Conservation (phyloP, 2,797 vertebrate species). For the Pseudochirops cupreus region DNA sequence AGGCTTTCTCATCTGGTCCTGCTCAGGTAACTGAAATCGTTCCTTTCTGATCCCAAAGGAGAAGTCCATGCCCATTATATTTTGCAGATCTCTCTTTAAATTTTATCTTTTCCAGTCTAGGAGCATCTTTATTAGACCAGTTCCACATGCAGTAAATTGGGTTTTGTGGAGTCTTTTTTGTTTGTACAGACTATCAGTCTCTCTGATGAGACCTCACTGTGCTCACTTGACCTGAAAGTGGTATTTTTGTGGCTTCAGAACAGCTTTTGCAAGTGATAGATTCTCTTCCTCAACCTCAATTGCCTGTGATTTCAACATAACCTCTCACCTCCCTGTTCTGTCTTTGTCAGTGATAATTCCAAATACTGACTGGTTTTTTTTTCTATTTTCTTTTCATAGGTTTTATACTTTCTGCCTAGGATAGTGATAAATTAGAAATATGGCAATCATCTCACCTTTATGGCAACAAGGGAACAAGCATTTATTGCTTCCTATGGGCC, state of each 20-base stretch:
- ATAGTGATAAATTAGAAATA: conserved; percentile 13
- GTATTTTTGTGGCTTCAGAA: neutral
- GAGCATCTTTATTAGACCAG: conserved; percentile 34
- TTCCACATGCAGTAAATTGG: neutral
- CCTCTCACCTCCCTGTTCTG: neutral
- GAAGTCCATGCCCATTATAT: conserved; percentile 5
- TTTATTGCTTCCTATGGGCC: neutral
- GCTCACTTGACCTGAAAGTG: conserved; percentile 36
- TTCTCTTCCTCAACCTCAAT: neutral
- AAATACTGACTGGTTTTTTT: conserved; percentile 1
- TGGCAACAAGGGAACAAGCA: neutral
- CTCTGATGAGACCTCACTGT: conserved; percentile 30
- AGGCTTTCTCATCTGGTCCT: conserved; percentile 28
- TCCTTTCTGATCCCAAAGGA: conserved; percentile 27
- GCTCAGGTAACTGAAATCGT: conserved; percentile 19
- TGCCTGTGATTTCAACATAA: neutral
- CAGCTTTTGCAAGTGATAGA: neutral
- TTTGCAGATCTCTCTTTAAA: conserved; percentile 41
- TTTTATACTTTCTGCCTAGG: neutral
- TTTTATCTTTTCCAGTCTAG: conserved; percentile 34
- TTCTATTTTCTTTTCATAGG: neutral
- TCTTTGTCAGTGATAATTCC: neutral
- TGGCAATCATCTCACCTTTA: neutral
- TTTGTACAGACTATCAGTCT: conserved; percentile 32
- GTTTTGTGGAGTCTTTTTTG: neutral